A percentile compares a stretch with the other conserved stretches of the same genome.
phyloP scores from a whole-genome alignment of 2,888 invertebrate species.

The Sympetrum striolatum region DNA sequence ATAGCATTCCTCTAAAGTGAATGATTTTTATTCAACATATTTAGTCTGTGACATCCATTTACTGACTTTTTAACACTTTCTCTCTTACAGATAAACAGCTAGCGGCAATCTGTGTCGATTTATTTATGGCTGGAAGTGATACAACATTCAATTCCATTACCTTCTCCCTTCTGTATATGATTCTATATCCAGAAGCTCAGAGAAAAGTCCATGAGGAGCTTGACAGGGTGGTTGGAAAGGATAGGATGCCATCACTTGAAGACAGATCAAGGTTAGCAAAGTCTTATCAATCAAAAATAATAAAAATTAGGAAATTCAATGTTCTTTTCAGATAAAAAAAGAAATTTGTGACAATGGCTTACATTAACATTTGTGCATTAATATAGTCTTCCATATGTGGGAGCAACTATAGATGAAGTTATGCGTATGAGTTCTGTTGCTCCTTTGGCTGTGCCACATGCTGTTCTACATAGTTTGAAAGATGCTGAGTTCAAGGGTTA shows the following conservation, averaged over 20 bases:
- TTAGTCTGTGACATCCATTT: too few species aligned
- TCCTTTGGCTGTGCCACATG: slow-evolving; percentile 50
- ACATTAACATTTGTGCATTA: background rate
- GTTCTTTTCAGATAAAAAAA: too few species aligned
- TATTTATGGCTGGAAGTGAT: slow-evolving; percentile 50
- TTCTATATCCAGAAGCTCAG: slow-evolving; percentile 51
- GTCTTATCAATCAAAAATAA: too few species aligned
- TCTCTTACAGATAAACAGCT: slow-evolving; percentile 49
- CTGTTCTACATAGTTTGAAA: slow-evolving; percentile 48
- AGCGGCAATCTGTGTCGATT: slow-evolving; percentile 46
- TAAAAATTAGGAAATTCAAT: too few species aligned
- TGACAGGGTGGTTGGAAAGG: slow-evolving; percentile 51
- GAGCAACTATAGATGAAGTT: slow-evolving; percentile 54
- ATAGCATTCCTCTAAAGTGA: too few species aligned
- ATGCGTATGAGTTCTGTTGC: slow-evolving; percentile 52
- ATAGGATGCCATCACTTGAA: slow-evolving; percentile 50
- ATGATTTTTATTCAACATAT: too few species aligned
- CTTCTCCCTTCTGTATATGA: slow-evolving; percentile 51
- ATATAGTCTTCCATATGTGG: slow-evolving; percentile 49
- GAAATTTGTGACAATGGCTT: background rate
- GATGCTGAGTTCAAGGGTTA: slow-evolving; percentile 53
- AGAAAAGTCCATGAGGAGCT: slow-evolving; percentile 52
- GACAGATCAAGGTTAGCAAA: slow-evolving; percentile 47
- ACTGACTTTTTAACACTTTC: too few species aligned
- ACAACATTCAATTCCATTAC: slow-evolving; percentile 49